Evolutionary conservation across 2,797 vertebrate species (phyloP).

Genomic region (Yasuhikotakia modesta): DNA sequence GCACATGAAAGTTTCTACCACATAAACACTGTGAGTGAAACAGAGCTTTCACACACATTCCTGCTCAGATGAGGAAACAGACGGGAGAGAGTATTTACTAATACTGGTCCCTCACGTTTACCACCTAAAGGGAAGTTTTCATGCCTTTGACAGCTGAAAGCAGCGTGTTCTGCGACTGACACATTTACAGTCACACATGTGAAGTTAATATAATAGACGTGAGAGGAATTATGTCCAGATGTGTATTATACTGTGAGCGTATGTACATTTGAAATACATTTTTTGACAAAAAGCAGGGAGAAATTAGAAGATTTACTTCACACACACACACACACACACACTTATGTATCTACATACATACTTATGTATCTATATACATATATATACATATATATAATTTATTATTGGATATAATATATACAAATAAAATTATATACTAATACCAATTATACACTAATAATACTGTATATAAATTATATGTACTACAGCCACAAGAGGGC

Average conservation of each 20-base stretch:
- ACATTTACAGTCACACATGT: background rate
- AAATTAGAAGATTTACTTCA: too few relatives aligned
- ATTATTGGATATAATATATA: too few relatives aligned
- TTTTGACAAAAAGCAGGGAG: too few relatives aligned
- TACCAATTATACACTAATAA: too few relatives aligned
- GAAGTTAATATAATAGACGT: background rate
- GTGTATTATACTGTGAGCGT: background rate
- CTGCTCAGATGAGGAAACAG: background rate
- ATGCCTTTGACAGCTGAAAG: slow-evolving; percentile 6
- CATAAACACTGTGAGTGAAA: slow-evolving; percentile 26
- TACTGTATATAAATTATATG: too few relatives aligned
- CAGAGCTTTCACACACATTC: slow-evolving; percentile 15
- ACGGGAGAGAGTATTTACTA: slow-evolving; percentile 16
- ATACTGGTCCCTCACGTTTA: slow-evolving; percentile 6
- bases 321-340: too few relatives aligned
- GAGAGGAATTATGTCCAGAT: background rate
- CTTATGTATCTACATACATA: too few relatives aligned
- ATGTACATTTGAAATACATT: background rate
- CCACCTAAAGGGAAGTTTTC: slow-evolving; percentile 24
- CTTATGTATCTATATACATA: too few relatives aligned
- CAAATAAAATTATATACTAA: too few relatives aligned
- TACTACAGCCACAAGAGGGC: slow-evolving; percentile 28
- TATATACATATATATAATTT: too few relatives aligned
- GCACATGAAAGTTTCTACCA: background rate
- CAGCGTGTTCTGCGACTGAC: slow-evolving; percentile 12